Percentiles rank a stretch among this genome's conserved stretches.
These are phyloP conservation scores for Drosophila oshimai DNA, from an alignment of 1,140 invertebrate species.

Conservation along the genomic window DNA sequence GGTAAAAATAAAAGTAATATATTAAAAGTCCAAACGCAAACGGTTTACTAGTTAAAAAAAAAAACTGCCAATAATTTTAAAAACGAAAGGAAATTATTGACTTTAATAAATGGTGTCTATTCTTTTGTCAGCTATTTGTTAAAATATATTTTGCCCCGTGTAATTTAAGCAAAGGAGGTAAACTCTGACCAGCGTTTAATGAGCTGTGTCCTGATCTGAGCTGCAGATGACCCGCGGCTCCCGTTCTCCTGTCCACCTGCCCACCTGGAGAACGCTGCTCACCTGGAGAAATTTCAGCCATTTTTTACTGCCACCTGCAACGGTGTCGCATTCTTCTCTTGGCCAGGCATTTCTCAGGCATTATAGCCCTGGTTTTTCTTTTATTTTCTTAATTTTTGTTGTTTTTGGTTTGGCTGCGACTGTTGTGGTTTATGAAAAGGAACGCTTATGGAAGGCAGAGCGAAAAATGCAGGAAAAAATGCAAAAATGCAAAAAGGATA, in stretches of 20 bases:
- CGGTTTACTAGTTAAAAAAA: too few relatives aligned
- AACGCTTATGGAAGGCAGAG: neutral
- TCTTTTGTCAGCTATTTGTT: neutral
- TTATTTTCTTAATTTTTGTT: constrained; percentile 31
- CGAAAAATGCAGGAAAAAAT: constrained; percentile 3
- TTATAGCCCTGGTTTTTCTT: constrained; percentile 23
- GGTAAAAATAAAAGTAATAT: too few relatives aligned
- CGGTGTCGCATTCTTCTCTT: constrained; percentile 56
- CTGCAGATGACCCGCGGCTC: constrained; percentile 21
- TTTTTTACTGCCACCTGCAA: constrained; percentile 78
- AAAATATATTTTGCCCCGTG: neutral
- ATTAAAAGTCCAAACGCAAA: too few relatives aligned
- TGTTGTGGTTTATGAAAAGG: constrained; percentile 49
- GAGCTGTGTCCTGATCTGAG: constrained; percentile 54
- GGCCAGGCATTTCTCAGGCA: constrained; percentile 37
- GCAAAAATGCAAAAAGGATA: neutral
- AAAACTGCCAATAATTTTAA: too few relatives aligned
- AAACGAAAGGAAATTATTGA: neutral
- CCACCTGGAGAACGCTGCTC: constrained; percentile 29
- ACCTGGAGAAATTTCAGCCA: constrained; percentile 60
- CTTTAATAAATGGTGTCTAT: neutral
- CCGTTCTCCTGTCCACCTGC: constrained; percentile 4
- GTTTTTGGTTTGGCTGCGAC: neutral
- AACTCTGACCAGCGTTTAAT: constrained; percentile 67
- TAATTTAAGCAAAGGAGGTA: constrained; percentile 4